A percentile compares a stretch with the other conserved stretches of the same genome.
phyloP scores from a whole-genome alignment of 2,797 vertebrate genomes.

The Gymnothorax reevesii region DNA sequence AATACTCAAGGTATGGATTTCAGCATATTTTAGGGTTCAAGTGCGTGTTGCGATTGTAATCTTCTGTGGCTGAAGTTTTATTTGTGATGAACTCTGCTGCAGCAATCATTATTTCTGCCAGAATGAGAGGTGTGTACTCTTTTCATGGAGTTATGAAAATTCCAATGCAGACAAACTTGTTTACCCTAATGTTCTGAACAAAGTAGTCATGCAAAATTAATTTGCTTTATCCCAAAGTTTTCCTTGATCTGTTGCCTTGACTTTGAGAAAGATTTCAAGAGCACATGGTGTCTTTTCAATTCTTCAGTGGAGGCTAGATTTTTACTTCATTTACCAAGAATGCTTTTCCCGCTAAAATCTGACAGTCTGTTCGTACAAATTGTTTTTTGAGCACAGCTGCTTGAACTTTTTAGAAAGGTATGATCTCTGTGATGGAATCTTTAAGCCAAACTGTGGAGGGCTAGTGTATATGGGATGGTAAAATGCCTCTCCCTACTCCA shows the following conservation, averaged over 20 bases:
- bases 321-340: not conserved
- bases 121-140: not conserved
- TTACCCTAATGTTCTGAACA: not conserved
- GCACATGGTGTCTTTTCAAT: not conserved
- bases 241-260: not conserved
- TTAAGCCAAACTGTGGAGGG: not conserved
- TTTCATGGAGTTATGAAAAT: not conserved
- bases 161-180: not conserved
- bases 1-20: slow-evolving; percentile 90
- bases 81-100: not conserved
- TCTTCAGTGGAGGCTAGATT: not conserved
- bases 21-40: not conserved
- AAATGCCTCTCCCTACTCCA: not conserved
- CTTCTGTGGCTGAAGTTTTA: not conserved
- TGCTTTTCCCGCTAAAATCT: not conserved
- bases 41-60: not conserved
- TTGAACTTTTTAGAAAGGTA: not conserved
- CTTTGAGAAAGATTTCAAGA: not conserved
- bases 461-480: not conserved
- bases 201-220: not conserved
- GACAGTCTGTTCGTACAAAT: not conserved
- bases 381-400: not conserved
- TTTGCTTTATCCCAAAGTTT: not conserved
- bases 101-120: not conserved
- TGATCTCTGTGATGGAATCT: not conserved